Base-by-base conservation (phyloP, 2,797 vertebrate species). In the Macropus fuliginosus region DNA sequence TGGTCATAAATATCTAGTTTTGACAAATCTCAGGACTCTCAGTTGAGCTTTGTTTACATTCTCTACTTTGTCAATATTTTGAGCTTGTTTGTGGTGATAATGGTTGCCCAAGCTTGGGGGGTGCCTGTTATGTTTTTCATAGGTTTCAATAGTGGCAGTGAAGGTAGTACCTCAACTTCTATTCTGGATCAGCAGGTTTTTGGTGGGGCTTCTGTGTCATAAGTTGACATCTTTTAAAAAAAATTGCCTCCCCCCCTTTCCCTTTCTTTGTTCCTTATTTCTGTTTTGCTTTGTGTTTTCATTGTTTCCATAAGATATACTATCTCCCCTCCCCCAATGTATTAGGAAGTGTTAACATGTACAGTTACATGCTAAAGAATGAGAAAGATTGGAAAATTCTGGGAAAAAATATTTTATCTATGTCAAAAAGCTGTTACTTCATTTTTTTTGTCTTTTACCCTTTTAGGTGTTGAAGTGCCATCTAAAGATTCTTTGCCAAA, bases 401-500 rank as follows among this genome's bases (percentile, higher is more conserved):
- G n/a, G 16, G n/a, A 4, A 6, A 40, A 29, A 74, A 74, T 6
- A 40, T 40, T 40, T 66, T 74, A 74, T 74, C n/a, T 81, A 3
- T 28, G 34, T 40, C 1, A 50, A 12, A 87, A 50, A 87, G 24
- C 40, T 87, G 40, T 87, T 50, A 50, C 27, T 50, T 50, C 50
- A 3, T 27, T 24, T 81, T 81, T 74, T 74, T 8, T 81, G 21
- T 46, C 18, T 27, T 52, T 92, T 93, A 5, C 93, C 93, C 46
- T 28, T 89, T 55, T 46, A 99, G 99, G 99, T 97, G 98, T 99
- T 97, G 99, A 99, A 98, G 99, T 99, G 99, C 99, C 99, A 98
- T 99, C 99, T 98, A 99, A 99, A 99, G 99, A 99, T 98, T 99
- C 99, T 2, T 95, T 99, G 99, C 99, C 99, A 99, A 99, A 99